Conservation (phyloP, 2,888 invertebrate species). For the Idaea straminata region DNA sequence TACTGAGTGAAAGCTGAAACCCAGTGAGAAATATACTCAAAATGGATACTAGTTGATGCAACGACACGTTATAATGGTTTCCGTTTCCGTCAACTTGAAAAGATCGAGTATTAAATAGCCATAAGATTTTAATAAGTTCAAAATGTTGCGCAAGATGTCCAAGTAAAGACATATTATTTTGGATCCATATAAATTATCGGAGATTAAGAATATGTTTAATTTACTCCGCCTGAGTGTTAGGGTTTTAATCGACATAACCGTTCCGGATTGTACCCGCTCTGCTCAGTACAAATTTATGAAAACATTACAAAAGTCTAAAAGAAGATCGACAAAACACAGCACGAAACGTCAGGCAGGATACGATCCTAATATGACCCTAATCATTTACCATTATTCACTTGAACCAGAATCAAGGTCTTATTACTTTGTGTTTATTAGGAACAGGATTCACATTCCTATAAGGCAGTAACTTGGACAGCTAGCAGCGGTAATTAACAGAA, state of each 20-base stretch:
- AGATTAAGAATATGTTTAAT: not conserved
- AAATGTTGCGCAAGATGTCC: slow-evolving; percentile 32
- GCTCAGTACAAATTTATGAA: not conserved
- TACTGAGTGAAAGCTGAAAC: slow-evolving; percentile 40
- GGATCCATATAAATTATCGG: slow-evolving; percentile 9
- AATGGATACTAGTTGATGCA: slow-evolving; percentile 20
- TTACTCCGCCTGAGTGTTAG: not conserved
- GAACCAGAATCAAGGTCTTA: not conserved
- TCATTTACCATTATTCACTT: not conserved
- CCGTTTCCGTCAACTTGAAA: slow-evolving; percentile 26
- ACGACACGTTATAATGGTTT: slow-evolving; percentile 27
- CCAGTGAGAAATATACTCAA: slow-evolving; percentile 18
- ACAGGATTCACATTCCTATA: slow-evolving; percentile 3
- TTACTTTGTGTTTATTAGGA: not conserved
- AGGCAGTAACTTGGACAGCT: not conserved
- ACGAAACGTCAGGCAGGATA: not conserved
- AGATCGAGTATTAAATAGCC: slow-evolving; percentile 1
- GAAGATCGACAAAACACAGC: not conserved
- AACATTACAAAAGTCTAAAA: not conserved
- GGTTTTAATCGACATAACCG: not conserved
- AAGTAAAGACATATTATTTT: slow-evolving; percentile 49
- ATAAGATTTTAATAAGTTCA: not conserved
- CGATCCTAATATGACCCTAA: not conserved
- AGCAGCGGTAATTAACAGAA: not conserved
- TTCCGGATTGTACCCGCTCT: not conserved